Conservation (phyloP, 2,113 vertebrate genomes). For the Lathamus discolor region DNA sequence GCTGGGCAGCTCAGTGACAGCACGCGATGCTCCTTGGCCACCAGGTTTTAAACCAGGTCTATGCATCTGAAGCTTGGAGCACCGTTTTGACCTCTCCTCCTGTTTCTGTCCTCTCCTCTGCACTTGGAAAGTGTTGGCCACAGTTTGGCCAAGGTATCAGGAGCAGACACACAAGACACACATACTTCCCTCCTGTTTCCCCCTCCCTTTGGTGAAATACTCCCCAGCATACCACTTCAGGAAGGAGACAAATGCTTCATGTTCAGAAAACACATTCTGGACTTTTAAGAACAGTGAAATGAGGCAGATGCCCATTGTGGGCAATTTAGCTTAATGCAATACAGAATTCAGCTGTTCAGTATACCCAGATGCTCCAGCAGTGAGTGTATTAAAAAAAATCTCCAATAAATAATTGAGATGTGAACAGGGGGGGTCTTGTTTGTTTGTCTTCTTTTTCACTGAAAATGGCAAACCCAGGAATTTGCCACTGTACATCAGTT, state of each 20-base stretch:
- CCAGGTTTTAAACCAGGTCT: not conserved
- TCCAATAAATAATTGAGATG: conserved; percentile 47
- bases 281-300: not conserved
- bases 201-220: not conserved
- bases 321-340: conserved; percentile 31
- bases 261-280: conserved; percentile 5
- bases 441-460: conserved; percentile 12
- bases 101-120: not conserved
- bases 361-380: conserved; percentile 47
- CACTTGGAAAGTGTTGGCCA: not conserved
- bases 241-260: not conserved
- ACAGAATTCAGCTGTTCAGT: conserved; percentile 40
- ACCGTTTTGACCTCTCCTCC: not conserved
- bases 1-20: not conserved
- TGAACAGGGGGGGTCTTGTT: not conserved
- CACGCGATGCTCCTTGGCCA: accelerated
- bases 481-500: conserved; percentile 40
- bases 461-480: conserved; percentile 17
- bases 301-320: conserved; percentile 41
- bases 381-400: not conserved
- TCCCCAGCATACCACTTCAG: not conserved
- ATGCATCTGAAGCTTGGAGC: not conserved
- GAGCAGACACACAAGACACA: not conserved
- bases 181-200: accelerated
- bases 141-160: not conserved